Base-by-base conservation (phyloP, 2,113 vertebrate species). In the Oenanthe melanoleuca region DNA sequence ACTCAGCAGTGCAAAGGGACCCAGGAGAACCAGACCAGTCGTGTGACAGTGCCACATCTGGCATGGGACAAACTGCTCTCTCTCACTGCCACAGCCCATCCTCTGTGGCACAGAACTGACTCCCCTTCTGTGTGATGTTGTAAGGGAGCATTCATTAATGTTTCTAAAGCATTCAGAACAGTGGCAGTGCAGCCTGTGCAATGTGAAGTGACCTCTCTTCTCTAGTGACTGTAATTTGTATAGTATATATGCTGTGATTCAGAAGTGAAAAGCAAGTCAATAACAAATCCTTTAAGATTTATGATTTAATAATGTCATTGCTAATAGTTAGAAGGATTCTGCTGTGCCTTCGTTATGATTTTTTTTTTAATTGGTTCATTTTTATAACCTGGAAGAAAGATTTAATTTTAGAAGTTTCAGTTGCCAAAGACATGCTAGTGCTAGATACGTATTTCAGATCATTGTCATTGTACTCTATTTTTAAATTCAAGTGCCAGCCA, bases 391-490 rank as follows among this genome's bases (percentile, higher is more conserved):
- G 28, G 24, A 38, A 88, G 86, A 77, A 97, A 69, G 90, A 85
- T 97, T 94, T 95, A 84, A 95, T 89, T 97, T 96, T 97, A 95
- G 96, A 96, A 25, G 60, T 95, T 97, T 97, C 95, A 91, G 77
- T 96, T 97, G 93, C 95, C 97, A 93, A 75, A 96, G 93, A 94
- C 86, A 37, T 69, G 94, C 83, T 95, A 90, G 94, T 53, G 42
- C 83, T 91, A 95, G 91, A 85, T 86, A 56, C 5, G 55, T 24
- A 74, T 84, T 89, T 95, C 94, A 86, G 96, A 94, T 96, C 95
- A 75, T 95, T 97, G 97, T 97, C 97, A 91, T 93, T 96, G 90
- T 70, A 20, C 80, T 97, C 97, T 98, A 98, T 98, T 98, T 98
- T 97, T 98, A 98, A 96, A 82, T 84, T 88, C 64, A 94, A 97